Conservation (phyloP, 2,113 vertebrate species). For the Chroicocephalus ridibundus region DNA sequence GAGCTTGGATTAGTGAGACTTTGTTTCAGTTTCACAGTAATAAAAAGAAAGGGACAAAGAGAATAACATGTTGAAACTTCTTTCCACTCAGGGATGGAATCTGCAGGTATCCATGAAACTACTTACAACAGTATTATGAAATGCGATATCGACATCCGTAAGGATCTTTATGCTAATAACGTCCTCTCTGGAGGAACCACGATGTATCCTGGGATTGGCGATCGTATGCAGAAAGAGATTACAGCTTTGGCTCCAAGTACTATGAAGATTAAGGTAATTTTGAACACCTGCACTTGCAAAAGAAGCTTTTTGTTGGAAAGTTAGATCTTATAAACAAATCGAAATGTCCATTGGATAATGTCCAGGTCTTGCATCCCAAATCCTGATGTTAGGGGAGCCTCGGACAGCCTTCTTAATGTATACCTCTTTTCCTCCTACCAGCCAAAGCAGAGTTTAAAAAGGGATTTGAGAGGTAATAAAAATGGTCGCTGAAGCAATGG, state of each 20-base stretch:
- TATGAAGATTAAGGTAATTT: slow-evolving; percentile 88
- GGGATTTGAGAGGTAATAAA: neutral
- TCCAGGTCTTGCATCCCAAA: neutral
- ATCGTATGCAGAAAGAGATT: slow-evolving; percentile 86
- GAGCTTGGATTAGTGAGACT: neutral
- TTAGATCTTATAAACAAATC: neutral
- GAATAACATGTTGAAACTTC: neutral
- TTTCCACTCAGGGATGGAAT: slow-evolving; percentile 4
- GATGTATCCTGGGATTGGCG: slow-evolving; percentile 83
- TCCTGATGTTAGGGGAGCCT: neutral
- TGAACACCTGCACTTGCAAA: slow-evolving; percentile 34
- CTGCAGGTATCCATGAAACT: neutral
- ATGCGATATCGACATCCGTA: slow-evolving; percentile 84
- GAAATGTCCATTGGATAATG: neutral
- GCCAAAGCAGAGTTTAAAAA: neutral
- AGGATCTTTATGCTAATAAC: slow-evolving; percentile 85
- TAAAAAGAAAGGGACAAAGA: neutral
- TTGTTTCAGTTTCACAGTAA: neutral
- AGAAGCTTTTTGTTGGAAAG: neutral
- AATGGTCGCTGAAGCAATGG: neutral
- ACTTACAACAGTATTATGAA: slow-evolving; percentile 78
- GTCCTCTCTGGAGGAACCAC: slow-evolving; percentile 83
- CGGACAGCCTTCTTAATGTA: neutral
- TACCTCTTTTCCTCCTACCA: neutral
- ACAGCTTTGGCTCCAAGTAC: slow-evolving; percentile 81